A percentile compares a stretch with the other conserved stretches of the same genome.
phyloP scores from a whole-genome alignment of 2,888 invertebrate species.

The Glaucopsyche alexis region DNA sequence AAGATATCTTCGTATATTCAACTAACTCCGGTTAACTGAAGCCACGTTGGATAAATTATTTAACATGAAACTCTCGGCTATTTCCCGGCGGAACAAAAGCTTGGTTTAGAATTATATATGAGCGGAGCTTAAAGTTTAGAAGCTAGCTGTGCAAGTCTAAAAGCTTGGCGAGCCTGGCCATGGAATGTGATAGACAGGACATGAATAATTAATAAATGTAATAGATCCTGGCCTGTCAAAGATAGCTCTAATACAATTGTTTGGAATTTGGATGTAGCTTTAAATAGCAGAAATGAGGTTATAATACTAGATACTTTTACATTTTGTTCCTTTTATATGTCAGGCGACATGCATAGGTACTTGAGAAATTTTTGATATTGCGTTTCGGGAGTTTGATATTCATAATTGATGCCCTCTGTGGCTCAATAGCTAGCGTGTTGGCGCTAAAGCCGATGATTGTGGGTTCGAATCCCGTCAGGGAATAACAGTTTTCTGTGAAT shows the following conservation, averaged over 20 bases:
- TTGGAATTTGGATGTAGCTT: neutral
- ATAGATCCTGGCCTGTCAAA: slow-evolving; percentile 26
- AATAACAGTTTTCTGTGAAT: no score
- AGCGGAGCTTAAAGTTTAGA: slow-evolving; percentile 78
- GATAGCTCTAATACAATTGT: slow-evolving; percentile 4
- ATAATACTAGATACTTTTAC: neutral
- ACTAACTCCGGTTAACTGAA: slow-evolving; percentile 43
- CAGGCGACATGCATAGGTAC: no score
- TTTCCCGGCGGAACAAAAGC: slow-evolving; percentile 77
- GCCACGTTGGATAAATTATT: slow-evolving; percentile 65
- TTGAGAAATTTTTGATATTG: no score
- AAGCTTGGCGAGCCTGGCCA: slow-evolving; percentile 62
- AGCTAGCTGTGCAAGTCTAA: slow-evolving; percentile 77
- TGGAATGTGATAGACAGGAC: slow-evolving; percentile 49
- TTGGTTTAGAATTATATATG: slow-evolving; percentile 78
- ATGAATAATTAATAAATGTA: slow-evolving; percentile 32
- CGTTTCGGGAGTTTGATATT: no score
- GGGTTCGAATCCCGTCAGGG: no score
- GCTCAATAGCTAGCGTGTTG: no score
- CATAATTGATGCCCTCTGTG: no score
- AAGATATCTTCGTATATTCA: slow-evolving; percentile 47
- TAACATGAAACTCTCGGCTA: slow-evolving; percentile 70
- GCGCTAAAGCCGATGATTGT: no score
- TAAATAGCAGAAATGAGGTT: neutral
- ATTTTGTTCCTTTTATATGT: neutral